Evolutionary conservation across 2,113 vertebrate species (phyloP).

Genomic region (Callorhinus ursinus): DNA sequence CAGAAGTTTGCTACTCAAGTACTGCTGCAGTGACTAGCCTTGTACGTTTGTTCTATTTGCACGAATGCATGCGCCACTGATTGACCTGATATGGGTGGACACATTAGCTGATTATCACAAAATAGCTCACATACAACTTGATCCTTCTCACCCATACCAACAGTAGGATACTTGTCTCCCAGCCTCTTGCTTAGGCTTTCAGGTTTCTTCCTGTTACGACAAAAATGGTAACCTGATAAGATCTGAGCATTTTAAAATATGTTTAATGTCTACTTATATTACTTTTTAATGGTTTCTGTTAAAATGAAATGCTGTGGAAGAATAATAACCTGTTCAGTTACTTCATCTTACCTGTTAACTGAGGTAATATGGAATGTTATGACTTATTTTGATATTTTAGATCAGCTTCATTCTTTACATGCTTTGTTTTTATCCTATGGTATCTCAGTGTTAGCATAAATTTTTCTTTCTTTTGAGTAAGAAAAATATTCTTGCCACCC

Average conservation of each 20-base stretch:
- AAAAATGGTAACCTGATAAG: background rate
- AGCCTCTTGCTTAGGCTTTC: background rate
- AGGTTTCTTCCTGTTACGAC: background rate
- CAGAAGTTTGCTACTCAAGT: background rate
- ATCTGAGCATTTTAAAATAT: background rate
- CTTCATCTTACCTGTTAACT: background rate
- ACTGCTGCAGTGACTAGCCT: background rate
- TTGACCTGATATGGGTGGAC: background rate
- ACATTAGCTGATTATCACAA: background rate
- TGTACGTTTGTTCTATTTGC: background rate
- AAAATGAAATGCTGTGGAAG: background rate
- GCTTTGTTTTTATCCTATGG: background rate
- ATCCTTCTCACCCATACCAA: background rate
- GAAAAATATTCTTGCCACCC: background rate
- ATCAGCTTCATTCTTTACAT: background rate
- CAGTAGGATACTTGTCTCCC: background rate
- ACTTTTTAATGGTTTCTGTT: background rate
- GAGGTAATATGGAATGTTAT: background rate
- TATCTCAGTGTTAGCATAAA: background rate
- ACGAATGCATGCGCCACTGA: accelerated
- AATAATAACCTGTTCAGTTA: background rate
- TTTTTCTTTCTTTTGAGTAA: background rate
- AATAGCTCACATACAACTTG: accelerated
- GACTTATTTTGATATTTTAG: background rate
- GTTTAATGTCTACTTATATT: background rate